Conservation (phyloP, 2,888 invertebrate genomes). For the Celastrina argiolus region DNA sequence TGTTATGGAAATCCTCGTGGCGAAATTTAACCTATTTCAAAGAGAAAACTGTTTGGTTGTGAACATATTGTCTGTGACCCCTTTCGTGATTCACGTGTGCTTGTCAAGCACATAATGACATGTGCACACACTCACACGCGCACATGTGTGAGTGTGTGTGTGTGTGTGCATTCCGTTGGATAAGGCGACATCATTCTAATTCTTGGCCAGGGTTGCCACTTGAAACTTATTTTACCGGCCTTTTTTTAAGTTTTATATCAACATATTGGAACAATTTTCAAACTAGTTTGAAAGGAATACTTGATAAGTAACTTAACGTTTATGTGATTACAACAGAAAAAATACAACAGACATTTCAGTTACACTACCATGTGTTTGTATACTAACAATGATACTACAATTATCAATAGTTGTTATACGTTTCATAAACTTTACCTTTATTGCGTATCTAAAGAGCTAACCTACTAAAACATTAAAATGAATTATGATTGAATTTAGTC, state of each 20-base stretch:
- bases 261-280: no score
- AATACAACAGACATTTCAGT: no score
- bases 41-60: constrained; percentile 10
- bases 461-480: no score
- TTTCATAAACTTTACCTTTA: no score
- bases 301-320: no score
- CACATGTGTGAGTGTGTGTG: not conserved
- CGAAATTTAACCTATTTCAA: constrained; percentile 10
- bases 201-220: not conserved
- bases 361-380: no score
- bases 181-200: constrained; percentile 20
- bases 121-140: not conserved
- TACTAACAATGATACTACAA: no score
- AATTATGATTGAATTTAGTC: no score
- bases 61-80: constrained; percentile 17
- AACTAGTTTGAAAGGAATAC: no score
- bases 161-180: not conserved
- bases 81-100: constrained; percentile 10
- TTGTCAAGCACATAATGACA: not conserved
- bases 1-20: not conserved
- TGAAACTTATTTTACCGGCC: not conserved
- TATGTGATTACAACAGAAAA: no score
- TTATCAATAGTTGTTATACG: no score
- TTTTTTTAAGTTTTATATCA: not conserved
- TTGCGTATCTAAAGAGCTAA: no score